phyloP scores from a whole-genome alignment of 1,140 invertebrate genomes.

The Drosophila melanica region DNA sequence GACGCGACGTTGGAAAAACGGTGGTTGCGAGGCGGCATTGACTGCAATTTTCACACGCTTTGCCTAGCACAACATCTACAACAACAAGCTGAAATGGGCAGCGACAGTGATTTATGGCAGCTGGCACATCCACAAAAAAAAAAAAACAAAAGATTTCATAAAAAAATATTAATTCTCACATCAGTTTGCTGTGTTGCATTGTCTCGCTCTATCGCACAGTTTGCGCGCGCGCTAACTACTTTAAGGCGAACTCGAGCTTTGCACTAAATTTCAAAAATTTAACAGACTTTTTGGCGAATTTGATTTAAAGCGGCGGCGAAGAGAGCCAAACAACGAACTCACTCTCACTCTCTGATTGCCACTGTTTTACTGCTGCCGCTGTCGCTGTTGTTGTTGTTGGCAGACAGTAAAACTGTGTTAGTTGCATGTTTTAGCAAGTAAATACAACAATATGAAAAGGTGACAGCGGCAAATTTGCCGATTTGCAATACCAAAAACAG shows the following conservation, averaged over 20 bases:
- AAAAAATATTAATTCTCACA: conserved; percentile 31
- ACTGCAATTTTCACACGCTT: conserved; percentile 76
- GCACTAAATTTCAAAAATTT: conserved; percentile 44
- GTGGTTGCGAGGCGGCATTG: conserved; percentile 64
- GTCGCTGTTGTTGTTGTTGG: conserved; percentile 10
- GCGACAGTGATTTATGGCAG: conserved; percentile 50
- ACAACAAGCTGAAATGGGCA: conserved; percentile 36
- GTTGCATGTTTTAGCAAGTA: conserved; percentile 36
- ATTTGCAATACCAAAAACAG: conserved; percentile 39
- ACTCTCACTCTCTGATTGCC: conserved; percentile 5
- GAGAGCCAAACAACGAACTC: conserved; percentile 3
- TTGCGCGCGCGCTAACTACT: conserved; percentile 24
- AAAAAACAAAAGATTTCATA: conserved; percentile 7
- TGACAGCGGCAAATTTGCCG: conserved; percentile 29
- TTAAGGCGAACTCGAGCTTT: conserved; percentile 31
- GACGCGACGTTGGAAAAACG: conserved; percentile 56
- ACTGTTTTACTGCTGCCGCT: not conserved
- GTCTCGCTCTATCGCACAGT: conserved; percentile 37
- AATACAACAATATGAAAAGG: conserved; percentile 23
- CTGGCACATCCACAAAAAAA: conserved; percentile 23
- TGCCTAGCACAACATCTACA: conserved; percentile 9
- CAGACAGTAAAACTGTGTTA: conserved; percentile 18
- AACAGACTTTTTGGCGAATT: conserved; percentile 53
- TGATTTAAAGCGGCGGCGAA: conserved; percentile 34
- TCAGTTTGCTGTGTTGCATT: conserved; percentile 8